phyloP scores from a whole-genome alignment of 2,113 vertebrate genomes.

The Myotis yumanensis region DNA sequence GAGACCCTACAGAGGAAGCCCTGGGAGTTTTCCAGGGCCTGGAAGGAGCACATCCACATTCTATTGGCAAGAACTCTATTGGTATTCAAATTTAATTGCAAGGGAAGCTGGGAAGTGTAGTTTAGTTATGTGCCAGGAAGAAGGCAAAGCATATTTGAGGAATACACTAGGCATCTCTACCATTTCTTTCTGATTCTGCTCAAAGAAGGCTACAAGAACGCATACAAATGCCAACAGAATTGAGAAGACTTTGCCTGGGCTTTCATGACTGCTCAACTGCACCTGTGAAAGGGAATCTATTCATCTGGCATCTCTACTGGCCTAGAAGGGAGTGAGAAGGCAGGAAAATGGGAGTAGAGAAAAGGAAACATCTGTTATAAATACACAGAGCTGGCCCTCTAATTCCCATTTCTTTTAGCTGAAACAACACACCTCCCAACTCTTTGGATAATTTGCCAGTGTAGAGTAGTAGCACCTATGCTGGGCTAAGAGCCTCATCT shows the following conservation, averaged over 20 bases:
- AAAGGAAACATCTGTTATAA: background rate
- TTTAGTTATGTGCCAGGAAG: background rate
- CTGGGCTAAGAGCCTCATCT: background rate
- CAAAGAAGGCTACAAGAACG: background rate
- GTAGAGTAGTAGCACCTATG: background rate
- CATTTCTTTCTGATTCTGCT: background rate
- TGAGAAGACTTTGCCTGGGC: background rate
- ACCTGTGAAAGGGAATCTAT: background rate
- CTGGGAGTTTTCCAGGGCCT: background rate
- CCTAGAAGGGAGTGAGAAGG: background rate
- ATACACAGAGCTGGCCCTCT: background rate
- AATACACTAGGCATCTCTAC: background rate
- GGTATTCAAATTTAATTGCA: background rate
- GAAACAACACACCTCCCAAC: background rate
- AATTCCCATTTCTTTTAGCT: background rate
- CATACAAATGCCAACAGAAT: background rate
- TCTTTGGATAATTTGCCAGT: background rate
- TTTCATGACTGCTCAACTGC: background rate
- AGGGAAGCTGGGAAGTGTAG: background rate
- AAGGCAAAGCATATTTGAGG: background rate
- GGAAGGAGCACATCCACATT: background rate
- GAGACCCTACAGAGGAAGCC: background rate
- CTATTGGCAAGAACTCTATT: background rate
- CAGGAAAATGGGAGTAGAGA: background rate
- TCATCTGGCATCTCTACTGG: no score